Evolutionary conservation across 1,140 invertebrate genomes (phyloP).

Genomic region (Drosophila yakuba): DNA sequence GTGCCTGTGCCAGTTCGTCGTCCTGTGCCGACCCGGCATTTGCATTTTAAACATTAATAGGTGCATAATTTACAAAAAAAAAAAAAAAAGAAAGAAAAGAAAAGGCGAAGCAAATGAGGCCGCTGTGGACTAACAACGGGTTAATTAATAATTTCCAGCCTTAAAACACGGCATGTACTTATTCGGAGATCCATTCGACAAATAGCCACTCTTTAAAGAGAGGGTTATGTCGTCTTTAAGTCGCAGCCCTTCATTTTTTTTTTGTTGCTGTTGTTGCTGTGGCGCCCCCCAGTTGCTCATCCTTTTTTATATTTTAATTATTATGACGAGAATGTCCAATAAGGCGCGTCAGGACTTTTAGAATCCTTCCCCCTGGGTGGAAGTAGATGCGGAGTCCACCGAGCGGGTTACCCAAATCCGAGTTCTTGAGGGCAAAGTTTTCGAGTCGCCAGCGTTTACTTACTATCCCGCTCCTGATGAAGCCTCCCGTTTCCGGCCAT

Average conservation of each 20-base stretch:
- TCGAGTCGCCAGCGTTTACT: slow-evolving; percentile 54
- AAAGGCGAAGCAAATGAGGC: slow-evolving; percentile 65
- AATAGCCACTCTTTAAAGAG: slow-evolving; percentile 74
- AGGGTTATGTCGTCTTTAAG: slow-evolving; percentile 58
- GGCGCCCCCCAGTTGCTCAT: slow-evolving; percentile 1
- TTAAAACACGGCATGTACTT: slow-evolving; percentile 53
- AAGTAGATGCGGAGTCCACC: neutral
- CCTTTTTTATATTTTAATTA: slow-evolving; percentile 68
- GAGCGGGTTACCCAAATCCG: slow-evolving; percentile 6
- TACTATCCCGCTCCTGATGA: slow-evolving; percentile 57
- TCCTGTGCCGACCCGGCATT: slow-evolving; percentile 43
- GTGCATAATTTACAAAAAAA: slow-evolving; percentile 71
- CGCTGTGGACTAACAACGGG: slow-evolving; percentile 69
- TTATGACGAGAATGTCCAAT: slow-evolving; percentile 66
- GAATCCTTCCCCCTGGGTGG: slow-evolving; percentile 16
- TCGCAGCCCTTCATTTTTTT: slow-evolving; percentile 22
- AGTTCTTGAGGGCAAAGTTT: slow-evolving; percentile 56
- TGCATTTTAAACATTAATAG: slow-evolving; percentile 80
- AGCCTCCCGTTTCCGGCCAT: slow-evolving; percentile 16
- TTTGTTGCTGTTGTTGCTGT: neutral
- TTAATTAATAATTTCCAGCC: slow-evolving; percentile 76
- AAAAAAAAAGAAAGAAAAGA: slow-evolving; percentile 55
- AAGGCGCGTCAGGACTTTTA: slow-evolving; percentile 33
- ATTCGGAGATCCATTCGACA: slow-evolving; percentile 69
- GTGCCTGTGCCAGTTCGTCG: neutral